Percentiles rank a stretch among this genome's conserved stretches.
Evolutionary conservation across 2,888 invertebrate genomes (phyloP).

Genomic region (Podotricha telesiphe): DNA sequence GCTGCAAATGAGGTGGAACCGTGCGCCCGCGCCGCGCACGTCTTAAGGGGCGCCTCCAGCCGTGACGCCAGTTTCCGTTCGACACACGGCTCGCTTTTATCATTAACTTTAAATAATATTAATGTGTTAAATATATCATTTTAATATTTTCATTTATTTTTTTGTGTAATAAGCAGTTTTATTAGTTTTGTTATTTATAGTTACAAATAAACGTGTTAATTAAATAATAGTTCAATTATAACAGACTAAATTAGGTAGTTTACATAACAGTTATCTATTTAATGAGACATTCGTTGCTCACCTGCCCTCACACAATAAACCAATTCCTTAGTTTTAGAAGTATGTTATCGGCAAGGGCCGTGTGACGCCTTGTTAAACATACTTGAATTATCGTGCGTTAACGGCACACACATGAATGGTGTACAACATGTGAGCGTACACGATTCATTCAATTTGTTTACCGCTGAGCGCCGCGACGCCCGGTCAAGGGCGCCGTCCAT

Average conservation of each 20-base stretch:
- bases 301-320: neutral
- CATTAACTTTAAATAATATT: slow-evolving; percentile 19
- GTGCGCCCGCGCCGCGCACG: slow-evolving; percentile 53
- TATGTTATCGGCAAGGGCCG: slow-evolving; percentile 45
- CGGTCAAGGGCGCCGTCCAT: slow-evolving; percentile 78
- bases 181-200: neutral
- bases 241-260: neutral
- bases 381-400: slow-evolving; percentile 75
- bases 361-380: slow-evolving; percentile 68
- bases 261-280: neutral
- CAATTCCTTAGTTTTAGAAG: slow-evolving; percentile 25
- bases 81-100: slow-evolving; percentile 46
- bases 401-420: slow-evolving; percentile 80
- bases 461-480: slow-evolving; percentile 65
- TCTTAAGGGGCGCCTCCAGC: slow-evolving; percentile 73
- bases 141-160: neutral
- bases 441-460: slow-evolving; percentile 82
- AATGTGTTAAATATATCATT: slow-evolving; percentile 6
- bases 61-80: slow-evolving; percentile 71
- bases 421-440: slow-evolving; percentile 71
- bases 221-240: neutral
- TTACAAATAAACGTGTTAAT: neutral
- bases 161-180: neutral
- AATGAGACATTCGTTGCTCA: neutral
- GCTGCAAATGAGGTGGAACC: slow-evolving; percentile 69